Evolutionary conservation across 1,140 invertebrate genomes (phyloP), one percentile per base, ranked within the genome.

Genomic region (Cataglyphis hispanica): DNA sequence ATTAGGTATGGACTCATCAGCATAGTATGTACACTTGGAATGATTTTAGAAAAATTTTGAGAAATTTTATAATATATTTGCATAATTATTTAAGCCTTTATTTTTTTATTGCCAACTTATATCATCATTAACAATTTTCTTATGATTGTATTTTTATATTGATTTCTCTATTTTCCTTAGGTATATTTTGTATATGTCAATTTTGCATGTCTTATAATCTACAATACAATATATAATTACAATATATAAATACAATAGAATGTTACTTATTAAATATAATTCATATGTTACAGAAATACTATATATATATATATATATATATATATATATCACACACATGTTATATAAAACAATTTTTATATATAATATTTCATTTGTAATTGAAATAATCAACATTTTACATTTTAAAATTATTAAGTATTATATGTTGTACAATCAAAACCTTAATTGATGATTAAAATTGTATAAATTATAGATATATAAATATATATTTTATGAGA

Each of bases 1-100:
- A 67, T 80, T 80, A 56, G 3, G 46, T 40, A 69, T 27, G 5
- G 22, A 16, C 22, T 58, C 69, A 80, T 80, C 76, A 80, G 22
- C 40, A 69, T 69, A 37, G 13, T 70, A 5, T 50, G 7, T 56
- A 67, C 2, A 67, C 31, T 69, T 19, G 27, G 8, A 37, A 2
- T 3, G 7, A 40, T 63, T n/a, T n/a, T n/a, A n/a, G n/a, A n/a
- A n/a, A n/a, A n/a, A n/a, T n/a, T n/a, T n/a, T n/a, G n/a, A n/a
- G n/a, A n/a, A 56, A 40, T 78, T 34, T 7, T 78, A 11, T 78
- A 78, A 34, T 75, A 40, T 67, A 6, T 27, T 67, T n/a, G 10
- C 31, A 78, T 19, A 27, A 8, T 40, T 67, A 19, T 37, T 53
- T 37, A 8, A 43, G 61, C 6, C 27, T 43, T 61, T 53, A 37